These are phyloP conservation scores for Mionectes olivaceus DNA, from an alignment of 2,797 vertebrate species.

Conservation along the genomic window DNA sequence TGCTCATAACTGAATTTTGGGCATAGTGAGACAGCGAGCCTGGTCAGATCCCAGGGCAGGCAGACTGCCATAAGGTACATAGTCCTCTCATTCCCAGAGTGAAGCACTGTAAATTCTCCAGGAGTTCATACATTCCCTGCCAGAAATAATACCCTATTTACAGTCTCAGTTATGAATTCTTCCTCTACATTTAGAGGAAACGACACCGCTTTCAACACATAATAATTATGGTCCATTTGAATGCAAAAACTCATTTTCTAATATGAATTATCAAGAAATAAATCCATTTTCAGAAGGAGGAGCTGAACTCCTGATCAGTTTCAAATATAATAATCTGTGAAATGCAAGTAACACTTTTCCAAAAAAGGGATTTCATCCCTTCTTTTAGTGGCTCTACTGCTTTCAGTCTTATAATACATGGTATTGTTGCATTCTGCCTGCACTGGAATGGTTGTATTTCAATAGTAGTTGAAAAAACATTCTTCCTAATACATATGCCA, in stretches of 20 bases:
- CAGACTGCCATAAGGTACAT: neutral
- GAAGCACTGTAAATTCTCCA: neutral
- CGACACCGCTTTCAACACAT: neutral
- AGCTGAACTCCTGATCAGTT: neutral
- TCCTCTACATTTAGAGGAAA: neutral
- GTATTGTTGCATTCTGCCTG: neutral
- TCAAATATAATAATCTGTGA: slow-evolving; percentile 1
- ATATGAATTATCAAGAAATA: neutral
- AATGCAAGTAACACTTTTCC: neutral
- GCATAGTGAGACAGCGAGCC: neutral
- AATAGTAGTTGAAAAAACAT: neutral
- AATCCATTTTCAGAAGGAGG: neutral
- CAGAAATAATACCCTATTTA: neutral
- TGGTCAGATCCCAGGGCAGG: neutral
- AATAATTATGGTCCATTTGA: neutral
- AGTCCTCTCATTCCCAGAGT: neutral
- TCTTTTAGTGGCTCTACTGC: neutral
- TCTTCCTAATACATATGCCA: neutral
- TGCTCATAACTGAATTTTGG: neutral
- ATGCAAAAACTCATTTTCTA: slow-evolving; percentile 5
- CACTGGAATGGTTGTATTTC: neutral
- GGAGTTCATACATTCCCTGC: neutral
- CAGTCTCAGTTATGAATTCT: neutral
- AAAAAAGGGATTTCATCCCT: slow-evolving; percentile 1
- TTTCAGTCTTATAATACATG: neutral